phyloP scores from a whole-genome alignment of 92 coral and sea anemone species.

The Pocillopora meandrina region DNA sequence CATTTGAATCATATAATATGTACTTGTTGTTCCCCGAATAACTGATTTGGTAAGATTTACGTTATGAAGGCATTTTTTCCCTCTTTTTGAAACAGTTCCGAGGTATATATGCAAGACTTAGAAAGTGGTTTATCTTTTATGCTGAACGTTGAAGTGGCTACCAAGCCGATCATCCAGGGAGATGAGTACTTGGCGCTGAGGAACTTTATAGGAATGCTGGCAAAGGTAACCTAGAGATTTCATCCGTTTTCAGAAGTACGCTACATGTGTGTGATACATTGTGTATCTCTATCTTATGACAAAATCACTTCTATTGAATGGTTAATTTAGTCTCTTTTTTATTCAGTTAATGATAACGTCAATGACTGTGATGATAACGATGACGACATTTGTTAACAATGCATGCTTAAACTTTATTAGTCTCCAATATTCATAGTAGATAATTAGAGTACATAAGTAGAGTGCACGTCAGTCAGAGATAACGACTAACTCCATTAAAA shows the following conservation, averaged over 20 bases:
- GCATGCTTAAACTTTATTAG: no score
- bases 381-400: no score
- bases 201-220: conserved; percentile 73
- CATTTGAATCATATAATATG: not conserved
- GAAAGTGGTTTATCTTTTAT: conserved; percentile 81
- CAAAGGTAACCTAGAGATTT: conserved; percentile 53
- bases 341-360: no score
- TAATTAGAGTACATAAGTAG: no score
- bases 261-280: not conserved
- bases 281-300: no score
- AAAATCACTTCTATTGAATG: no score
- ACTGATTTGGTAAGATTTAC: not conserved
- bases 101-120: conserved; percentile 88
- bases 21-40: not conserved
- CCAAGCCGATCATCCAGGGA: conserved; percentile 56
- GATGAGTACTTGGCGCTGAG: conserved; percentile 51
- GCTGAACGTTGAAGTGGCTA: conserved; percentile 73
- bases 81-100: conserved; percentile 56
- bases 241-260: not conserved
- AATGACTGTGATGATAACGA: no score
- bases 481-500: not conserved
- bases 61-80: not conserved
- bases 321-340: no score
- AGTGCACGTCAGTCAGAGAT: no score
- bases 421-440: no score